These are phyloP conservation scores for Athetis lepigone DNA, from an alignment of 2,888 invertebrate genomes.

Conservation along the genomic window DNA sequence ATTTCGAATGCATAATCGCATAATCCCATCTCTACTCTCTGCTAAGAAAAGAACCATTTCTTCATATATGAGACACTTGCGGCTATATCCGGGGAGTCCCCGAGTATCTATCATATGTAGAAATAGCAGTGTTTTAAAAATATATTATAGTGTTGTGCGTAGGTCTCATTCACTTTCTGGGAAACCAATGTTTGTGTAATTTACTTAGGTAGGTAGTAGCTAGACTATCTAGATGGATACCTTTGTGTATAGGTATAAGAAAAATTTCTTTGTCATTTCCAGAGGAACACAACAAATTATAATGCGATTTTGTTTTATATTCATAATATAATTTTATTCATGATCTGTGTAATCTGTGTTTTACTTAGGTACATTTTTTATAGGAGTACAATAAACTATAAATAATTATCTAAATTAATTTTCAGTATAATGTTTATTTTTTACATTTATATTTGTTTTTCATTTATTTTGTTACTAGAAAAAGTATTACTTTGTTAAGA, in stretches of 20 bases:
- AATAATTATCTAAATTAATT: background rate
- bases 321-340: conserved; percentile 20
- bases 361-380: conserved; percentile 18
- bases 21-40: conserved; percentile 35
- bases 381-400: background rate
- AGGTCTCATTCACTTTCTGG: conserved; percentile 16
- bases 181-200: conserved; percentile 2
- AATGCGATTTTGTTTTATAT: conserved; percentile 20
- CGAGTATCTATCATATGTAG: background rate
- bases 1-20: conserved; percentile 4
- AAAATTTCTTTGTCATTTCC: background rate
- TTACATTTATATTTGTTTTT: background rate
- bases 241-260: background rate
- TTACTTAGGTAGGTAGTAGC: background rate
- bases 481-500: background rate
- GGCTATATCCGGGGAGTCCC: conserved; percentile 12
- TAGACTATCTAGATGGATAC: background rate
- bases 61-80: background rate
- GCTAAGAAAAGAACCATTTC: background rate
- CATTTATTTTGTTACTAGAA: background rate
- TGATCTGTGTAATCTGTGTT: background rate
- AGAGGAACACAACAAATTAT: conserved; percentile 7
- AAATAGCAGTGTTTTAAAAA: background rate
- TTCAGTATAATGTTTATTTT: background rate
- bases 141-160: no score